These are phyloP conservation scores for Thalassaphorura encarpata DNA, from an alignment of 1,140 invertebrate species.

Conservation along the genomic window DNA sequence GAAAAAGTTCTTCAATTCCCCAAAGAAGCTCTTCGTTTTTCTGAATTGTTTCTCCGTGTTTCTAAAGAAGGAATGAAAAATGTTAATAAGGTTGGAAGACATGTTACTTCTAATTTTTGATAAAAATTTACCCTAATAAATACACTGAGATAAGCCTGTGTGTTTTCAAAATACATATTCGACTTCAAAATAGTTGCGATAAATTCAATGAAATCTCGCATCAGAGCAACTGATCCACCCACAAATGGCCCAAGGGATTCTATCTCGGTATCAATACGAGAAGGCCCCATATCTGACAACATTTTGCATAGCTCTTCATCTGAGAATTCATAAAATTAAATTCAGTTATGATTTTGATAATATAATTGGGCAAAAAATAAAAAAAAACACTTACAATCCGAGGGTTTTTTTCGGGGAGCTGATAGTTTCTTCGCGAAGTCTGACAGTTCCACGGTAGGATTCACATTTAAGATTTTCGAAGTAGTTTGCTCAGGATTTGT, in stretches of 20 bases:
- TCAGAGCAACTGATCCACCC: slow-evolving; percentile 54
- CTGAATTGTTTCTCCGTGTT: neutral
- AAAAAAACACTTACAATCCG: slow-evolving; percentile 36
- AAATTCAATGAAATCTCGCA: slow-evolving; percentile 71
- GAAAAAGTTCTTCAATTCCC: neutral
- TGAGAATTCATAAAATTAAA: slow-evolving; percentile 4
- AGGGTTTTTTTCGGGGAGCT: slow-evolving; percentile 49
- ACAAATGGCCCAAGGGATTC: slow-evolving; percentile 60
- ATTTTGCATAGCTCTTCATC: slow-evolving; percentile 50
- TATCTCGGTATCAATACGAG: slow-evolving; percentile 82
- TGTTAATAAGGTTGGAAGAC: neutral
- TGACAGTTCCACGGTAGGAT: neutral
- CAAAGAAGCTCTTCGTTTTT: neutral
- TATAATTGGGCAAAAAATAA: neutral
- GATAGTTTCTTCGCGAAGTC: neutral
- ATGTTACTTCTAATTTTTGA: neutral
- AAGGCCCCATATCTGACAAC: slow-evolving; percentile 72
- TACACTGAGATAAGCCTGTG: slow-evolving; percentile 78
- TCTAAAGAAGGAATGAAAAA: neutral
- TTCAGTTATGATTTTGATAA: neutral
- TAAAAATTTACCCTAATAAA: slow-evolving; percentile 61
- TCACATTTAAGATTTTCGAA: neutral
- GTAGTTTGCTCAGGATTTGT: slow-evolving; percentile 33
- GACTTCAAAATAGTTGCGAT: slow-evolving; percentile 58
- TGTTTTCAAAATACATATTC: slow-evolving; percentile 81